phyloP scores from a whole-genome alignment of 2,888 invertebrate genomes.

The Trypoxylon attenuatum region DNA sequence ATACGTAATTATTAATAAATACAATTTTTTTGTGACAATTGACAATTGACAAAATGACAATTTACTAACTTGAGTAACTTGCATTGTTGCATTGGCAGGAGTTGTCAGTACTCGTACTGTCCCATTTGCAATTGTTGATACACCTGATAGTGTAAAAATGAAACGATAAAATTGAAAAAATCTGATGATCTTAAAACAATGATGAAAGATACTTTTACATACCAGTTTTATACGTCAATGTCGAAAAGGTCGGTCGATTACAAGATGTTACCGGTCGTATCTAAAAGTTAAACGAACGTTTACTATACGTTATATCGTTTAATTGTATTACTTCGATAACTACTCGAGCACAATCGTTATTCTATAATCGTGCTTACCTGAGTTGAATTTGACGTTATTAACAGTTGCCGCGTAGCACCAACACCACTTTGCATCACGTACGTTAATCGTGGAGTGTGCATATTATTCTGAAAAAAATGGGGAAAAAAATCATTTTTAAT shows the following conservation, averaged over 20 bases:
- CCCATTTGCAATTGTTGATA: constrained; percentile 62
- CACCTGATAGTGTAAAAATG: constrained; percentile 45
- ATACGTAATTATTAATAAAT: too few relatives aligned
- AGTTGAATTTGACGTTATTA: constrained; percentile 64
- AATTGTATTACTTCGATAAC: not conserved
- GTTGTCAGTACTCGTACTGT: constrained; percentile 65
- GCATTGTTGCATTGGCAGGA: constrained; percentile 53
- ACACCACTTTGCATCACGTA: constrained; percentile 69
- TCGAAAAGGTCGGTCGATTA: constrained; percentile 52
- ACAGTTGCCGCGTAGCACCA: constrained; percentile 64
- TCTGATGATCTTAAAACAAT: too few relatives aligned
- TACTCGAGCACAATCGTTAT: too few relatives aligned
- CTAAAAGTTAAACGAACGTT: too few relatives aligned
- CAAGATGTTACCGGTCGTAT: constrained; percentile 58
- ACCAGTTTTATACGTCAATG: constrained; percentile 64
- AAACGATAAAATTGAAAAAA: constrained; percentile 3
- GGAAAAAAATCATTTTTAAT: not conserved
- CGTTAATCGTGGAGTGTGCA: constrained; percentile 64
- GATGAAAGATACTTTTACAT: constrained; percentile 16
- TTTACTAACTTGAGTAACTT: constrained; percentile 54
- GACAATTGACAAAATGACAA: not conserved
- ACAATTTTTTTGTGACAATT: not conserved
- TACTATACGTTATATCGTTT: constrained; percentile 4
- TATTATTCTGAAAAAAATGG: constrained; percentile 64
- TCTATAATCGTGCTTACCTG: too few relatives aligned